Percentiles rank a stretch among this genome's conserved stretches.
These are phyloP conservation scores for Euschistus heros DNA, from an alignment of 1,140 invertebrate species.

Conservation along the genomic window DNA sequence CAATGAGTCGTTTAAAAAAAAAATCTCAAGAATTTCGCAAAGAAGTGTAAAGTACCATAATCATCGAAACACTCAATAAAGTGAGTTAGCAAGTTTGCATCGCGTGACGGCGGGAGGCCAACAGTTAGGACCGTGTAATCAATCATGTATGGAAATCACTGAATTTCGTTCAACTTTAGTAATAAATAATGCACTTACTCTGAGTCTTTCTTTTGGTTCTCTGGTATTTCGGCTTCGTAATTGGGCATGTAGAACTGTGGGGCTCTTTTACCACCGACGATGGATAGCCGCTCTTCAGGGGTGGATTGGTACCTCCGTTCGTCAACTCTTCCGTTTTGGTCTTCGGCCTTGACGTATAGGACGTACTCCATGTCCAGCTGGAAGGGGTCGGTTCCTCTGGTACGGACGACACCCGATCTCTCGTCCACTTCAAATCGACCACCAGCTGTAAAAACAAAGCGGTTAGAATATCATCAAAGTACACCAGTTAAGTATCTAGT, in stretches of 20 bases:
- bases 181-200: conserved; percentile 55
- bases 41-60: too few relatives aligned
- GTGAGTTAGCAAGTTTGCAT: too few relatives aligned
- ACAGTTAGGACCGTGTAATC: too few relatives aligned
- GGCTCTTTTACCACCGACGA: conserved; percentile 84
- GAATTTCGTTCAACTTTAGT: too few relatives aligned
- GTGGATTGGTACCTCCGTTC: conserved; percentile 77
- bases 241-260: conserved; percentile 89
- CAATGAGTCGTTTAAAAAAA: too few relatives aligned
- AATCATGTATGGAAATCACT: too few relatives aligned
- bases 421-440: conserved; percentile 81
- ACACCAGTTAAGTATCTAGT: too few relatives aligned
- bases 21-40: too few relatives aligned
- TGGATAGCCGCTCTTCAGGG: conserved; percentile 78
- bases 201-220: conserved; percentile 91
- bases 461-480: too few relatives aligned
- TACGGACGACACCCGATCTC: conserved; percentile 84
- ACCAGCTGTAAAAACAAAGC: conserved; percentile 41
- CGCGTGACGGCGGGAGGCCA: too few relatives aligned
- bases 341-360: conserved; percentile 89
- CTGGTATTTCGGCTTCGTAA: conserved; percentile 88
- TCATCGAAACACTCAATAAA: too few relatives aligned
- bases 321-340: conserved; percentile 83
- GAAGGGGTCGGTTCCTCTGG: conserved; percentile 79
- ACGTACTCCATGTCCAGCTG: conserved; percentile 94